Base-by-base conservation (phyloP, 2,888 invertebrate species). In the Icerya purchasi region DNA sequence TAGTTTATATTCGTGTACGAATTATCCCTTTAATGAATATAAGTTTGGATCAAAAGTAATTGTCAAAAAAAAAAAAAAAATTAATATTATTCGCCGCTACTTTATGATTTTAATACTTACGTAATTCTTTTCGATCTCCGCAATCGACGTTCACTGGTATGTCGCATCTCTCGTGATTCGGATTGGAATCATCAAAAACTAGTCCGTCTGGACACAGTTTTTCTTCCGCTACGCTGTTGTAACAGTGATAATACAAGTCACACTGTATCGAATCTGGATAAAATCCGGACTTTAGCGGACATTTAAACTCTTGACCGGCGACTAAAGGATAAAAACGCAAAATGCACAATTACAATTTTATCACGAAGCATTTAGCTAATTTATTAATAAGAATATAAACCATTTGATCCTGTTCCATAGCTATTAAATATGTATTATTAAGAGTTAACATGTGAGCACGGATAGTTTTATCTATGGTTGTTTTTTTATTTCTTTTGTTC, bases 91-190 rank as follows among this genome's bases (percentile, higher is more conserved):
- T 21, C 14, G 18, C 21, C 53, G 53, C 19, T 3, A 21, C 2
- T 5, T 19, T 36, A 36, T n/a, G n/a, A n/a, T n/a, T n/a, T n/a
- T n/a, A 19, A 58, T 66, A 80, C 85, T 81, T 75, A 86, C 86
- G 86, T 62, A 85, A 73, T 68, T 79, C 79, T 53, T 78, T 79
- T 64, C 86, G 76, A 62, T 84, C 83, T 2, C 80, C 83, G 66
- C 86, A 87, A 61, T 85, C 84, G 0, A 86, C 82, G 67, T 84
- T 85, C 23, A 82, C 79, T 0, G 84, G 83, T 64, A 84, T 79
- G 67, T 86, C 86, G 67, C 86, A 87, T 54, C 78, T 74, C 65
- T 84, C 84, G 65, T 82, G 81, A 70, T 78, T 81, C 0, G 83
- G 77, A 69, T 82, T 82, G 64, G 77, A 78, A 65, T 83, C 83